Conservation (phyloP, 2,113 vertebrate species). For the Helogale parvula region DNA sequence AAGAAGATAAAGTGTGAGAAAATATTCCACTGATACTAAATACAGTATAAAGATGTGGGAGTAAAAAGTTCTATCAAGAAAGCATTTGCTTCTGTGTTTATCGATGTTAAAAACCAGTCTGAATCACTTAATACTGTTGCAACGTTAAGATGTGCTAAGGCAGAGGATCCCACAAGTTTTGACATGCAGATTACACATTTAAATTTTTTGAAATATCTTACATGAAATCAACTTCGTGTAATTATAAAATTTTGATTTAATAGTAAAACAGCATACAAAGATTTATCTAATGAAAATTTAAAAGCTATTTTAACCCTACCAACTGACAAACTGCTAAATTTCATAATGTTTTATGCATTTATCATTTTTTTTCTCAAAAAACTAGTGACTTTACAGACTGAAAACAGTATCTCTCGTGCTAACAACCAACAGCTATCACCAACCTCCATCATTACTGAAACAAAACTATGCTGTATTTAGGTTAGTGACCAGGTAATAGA, state of each 20-base stretch:
- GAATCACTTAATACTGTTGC: background rate
- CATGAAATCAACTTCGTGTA: background rate
- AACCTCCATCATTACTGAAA: background rate
- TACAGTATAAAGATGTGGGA: background rate
- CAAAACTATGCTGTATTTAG: background rate
- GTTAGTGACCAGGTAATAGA: background rate
- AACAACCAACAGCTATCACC: background rate
- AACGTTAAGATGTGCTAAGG: background rate
- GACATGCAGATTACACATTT: background rate
- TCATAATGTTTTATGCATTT: conserved; percentile 1
- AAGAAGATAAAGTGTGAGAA: background rate
- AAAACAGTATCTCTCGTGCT: background rate
- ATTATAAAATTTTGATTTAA: background rate
- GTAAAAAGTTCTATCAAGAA: background rate
- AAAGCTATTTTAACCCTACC: background rate
- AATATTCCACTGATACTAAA: background rate
- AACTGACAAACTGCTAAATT: background rate
- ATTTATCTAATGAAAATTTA: conserved; percentile 10
- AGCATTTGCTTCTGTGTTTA: background rate
- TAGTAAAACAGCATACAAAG: conserved; percentile 19
- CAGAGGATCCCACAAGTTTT: background rate
- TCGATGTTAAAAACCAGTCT: background rate
- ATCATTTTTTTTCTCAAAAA: background rate
- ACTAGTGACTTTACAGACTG: background rate
- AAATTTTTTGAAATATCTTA: background rate